Conservation (phyloP, 2,113 vertebrate genomes). For the Catagonus wagneri region DNA sequence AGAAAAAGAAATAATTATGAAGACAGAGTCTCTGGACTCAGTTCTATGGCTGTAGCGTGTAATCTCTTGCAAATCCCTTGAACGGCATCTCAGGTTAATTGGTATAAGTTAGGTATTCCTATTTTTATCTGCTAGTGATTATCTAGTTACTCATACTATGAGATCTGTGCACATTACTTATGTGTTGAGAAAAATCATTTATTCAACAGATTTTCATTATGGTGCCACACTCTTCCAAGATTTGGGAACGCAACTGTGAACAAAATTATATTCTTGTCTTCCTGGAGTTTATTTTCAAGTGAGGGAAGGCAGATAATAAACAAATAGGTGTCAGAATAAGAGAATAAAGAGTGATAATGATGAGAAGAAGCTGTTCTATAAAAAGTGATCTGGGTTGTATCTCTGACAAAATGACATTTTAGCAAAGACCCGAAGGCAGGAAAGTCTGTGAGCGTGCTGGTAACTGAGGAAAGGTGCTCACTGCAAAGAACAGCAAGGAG, state of each 20-base stretch:
- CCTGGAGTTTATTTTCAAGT: neutral
- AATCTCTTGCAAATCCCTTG: neutral
- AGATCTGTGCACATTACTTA: neutral
- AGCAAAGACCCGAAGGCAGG: neutral
- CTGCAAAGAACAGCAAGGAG: neutral
- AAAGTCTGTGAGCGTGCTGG: neutral
- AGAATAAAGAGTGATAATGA: neutral
- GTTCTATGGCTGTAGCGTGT: neutral
- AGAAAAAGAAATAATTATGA: constrained; percentile 44
- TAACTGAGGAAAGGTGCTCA: neutral
- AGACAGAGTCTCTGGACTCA: neutral
- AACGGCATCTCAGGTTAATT: neutral
- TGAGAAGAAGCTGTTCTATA: neutral
- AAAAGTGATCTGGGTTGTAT: neutral
- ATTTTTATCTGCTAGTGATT: constrained; percentile 8
- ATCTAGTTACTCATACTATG: neutral
- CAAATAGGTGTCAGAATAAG: neutral
- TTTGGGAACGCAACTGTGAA: neutral
- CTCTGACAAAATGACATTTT: neutral
- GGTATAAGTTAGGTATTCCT: neutral
- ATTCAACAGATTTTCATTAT: neutral
- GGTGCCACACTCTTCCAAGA: neutral
- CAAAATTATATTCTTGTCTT: neutral
- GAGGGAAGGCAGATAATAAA: neutral
- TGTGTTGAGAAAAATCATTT: neutral